Base-by-base conservation (phyloP, 1,140 invertebrate genomes). In the Ditylenchus dipsaci region DNA sequence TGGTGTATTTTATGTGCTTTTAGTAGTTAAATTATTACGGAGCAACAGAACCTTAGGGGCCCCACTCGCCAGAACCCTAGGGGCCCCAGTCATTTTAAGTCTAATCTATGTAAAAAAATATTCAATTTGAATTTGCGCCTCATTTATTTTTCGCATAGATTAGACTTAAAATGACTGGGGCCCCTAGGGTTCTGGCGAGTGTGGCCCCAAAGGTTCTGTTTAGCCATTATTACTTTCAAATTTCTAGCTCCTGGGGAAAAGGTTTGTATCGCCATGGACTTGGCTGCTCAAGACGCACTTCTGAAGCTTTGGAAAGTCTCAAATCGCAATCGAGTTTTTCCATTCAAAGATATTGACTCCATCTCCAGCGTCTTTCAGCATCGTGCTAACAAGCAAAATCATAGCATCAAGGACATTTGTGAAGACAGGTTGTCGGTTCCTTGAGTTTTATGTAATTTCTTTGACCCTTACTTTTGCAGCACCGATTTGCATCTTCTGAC, bases 201-300 rank as follows among this genome's bases (percentile, higher is more conserved):
- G n/a, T n/a, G n/a, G n/a, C n/a, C n/a, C n/a, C n/a, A n/a, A n/a
- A n/a, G n/a, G n/a, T n/a, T n/a, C n/a, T n/a, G n/a, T n/a, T n/a
- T n/a, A n/a, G n/a, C n/a, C n/a, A n/a, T n/a, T n/a, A n/a, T n/a
- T n/a, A n/a, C n/a, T n/a, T n/a, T n/a, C n/a, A 65, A 5, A 29
- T 13, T n/a, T 76, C 62, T 57, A 78, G 78, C 73, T 47, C 65
- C 70, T 33, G 79, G 79, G 29, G 79, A 81, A 74, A 45, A 49
- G 8, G 19, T 80, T 21, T 68, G 63, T 15, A 76, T 83, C 43
- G 79, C 79, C 23, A 56, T 76, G 19, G 79, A 81, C 63, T 67
- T 81, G 72, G 79, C 79, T 13, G 77, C 79, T 23, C 68, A 77
- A 56, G 71, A 81, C 47, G 72, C 63, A 13, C 59, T 81, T 11